Evolutionary conservation across 2,888 invertebrate genomes (phyloP).

Genomic region (Nymphalis urticae): DNA sequence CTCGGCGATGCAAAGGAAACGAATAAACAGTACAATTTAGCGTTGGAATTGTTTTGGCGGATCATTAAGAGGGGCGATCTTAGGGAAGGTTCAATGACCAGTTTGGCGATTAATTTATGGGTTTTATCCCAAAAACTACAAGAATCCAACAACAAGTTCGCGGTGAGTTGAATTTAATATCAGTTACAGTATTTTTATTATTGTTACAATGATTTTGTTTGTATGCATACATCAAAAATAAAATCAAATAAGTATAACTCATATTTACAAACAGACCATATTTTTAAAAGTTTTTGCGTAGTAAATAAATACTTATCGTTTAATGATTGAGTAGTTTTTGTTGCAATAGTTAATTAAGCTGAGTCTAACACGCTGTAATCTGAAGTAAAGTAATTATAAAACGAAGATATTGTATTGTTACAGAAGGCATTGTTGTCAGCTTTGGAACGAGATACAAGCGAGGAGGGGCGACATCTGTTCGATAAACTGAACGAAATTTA

Average conservation of each 20-base stretch:
- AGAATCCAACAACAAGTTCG: conserved; percentile 60
- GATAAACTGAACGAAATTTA: conserved; percentile 52
- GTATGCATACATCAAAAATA: too few species aligned
- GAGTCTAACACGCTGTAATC: too few species aligned
- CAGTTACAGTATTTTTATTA: too few species aligned
- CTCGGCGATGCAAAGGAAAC: conserved; percentile 85
- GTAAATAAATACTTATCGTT: background rate
- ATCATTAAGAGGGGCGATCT: conserved; percentile 85
- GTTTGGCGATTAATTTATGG: conserved; percentile 91
- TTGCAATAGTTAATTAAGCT: background rate
- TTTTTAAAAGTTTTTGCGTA: background rate
- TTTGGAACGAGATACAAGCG: conserved; percentile 53
- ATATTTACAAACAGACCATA: background rate
- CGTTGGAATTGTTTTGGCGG: conserved; percentile 87
- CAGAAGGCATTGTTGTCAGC: conserved; percentile 62
- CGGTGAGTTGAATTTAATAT: conserved; percentile 50
- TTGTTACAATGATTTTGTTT: too few species aligned
- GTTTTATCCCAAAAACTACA: conserved; percentile 85
- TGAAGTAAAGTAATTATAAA: too few species aligned
- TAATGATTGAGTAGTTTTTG: too few species aligned
- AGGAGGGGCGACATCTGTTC: conserved; percentile 51
- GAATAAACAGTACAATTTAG: conserved; percentile 86
- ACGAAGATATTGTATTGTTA: conserved; percentile 45
- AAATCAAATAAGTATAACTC: too few species aligned
- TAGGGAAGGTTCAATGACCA: conserved; percentile 79